Evolutionary conservation across 2,888 invertebrate genomes (phyloP).

Genomic region (Yponomeuta evonymella): DNA sequence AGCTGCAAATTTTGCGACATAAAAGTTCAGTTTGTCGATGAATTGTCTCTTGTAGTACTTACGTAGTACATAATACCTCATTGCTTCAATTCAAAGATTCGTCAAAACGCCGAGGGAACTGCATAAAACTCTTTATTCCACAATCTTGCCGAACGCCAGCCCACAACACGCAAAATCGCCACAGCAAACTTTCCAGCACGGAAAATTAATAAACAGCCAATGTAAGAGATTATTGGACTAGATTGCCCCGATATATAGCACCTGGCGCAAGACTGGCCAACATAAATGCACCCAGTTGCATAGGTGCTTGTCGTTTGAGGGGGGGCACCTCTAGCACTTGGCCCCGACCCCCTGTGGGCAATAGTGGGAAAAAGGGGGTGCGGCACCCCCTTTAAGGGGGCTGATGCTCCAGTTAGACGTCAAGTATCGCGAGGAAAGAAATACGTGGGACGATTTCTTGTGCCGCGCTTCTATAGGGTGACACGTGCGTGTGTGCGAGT

Average conservation of each 20-base stretch:
- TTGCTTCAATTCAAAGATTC: too few species aligned
- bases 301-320: conserved; percentile 18
- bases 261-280: conserved; percentile 17
- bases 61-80: too few species aligned
- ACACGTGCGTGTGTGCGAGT: background rate
- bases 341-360: conserved; percentile 17
- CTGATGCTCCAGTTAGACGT: conserved; percentile 20
- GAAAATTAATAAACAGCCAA: conserved; percentile 14
- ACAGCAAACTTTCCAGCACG: background rate
- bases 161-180: background rate
- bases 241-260: conserved; percentile 19
- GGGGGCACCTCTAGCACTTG: conserved; percentile 17
- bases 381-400: conserved; percentile 10
- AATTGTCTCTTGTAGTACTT: too few species aligned
- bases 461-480: background rate
- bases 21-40: too few species aligned
- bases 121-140: background rate
- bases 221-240: conserved; percentile 17
- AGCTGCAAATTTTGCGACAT: too few species aligned
- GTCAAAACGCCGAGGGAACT: too few species aligned
- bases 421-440: conserved; percentile 21
- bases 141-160: background rate
- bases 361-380: conserved; percentile 17
- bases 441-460: conserved; percentile 17
- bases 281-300: conserved; percentile 20